These are phyloP conservation scores for Drosophila murphyi DNA, from an alignment of 1,140 invertebrate species.

Conservation along the genomic window DNA sequence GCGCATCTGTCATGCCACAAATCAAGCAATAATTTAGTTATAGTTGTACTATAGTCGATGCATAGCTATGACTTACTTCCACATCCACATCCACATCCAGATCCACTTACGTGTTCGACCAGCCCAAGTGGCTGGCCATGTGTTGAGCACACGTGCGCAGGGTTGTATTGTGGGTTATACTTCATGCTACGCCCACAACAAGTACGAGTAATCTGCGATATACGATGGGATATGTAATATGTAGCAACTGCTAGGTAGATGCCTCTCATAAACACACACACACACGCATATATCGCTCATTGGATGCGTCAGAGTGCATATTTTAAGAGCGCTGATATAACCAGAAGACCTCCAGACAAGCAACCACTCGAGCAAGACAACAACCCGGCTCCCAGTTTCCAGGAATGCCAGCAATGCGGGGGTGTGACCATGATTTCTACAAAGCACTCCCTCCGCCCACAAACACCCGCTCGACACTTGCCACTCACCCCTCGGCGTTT, in stretches of 20 bases:
- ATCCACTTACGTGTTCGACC: conserved; percentile 23
- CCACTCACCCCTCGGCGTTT: not conserved
- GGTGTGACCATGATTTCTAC: conserved; percentile 56
- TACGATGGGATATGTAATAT: conserved; percentile 16
- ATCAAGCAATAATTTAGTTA: conserved; percentile 69
- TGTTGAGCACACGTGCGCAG: conserved; percentile 68
- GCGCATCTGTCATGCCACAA: conserved; percentile 67
- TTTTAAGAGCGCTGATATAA: conserved; percentile 76
- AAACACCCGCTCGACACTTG: not conserved
- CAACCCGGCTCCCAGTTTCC: conserved; percentile 64
- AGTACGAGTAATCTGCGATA: conserved; percentile 59
- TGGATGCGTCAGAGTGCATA: conserved; percentile 77
- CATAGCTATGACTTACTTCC: conserved; percentile 49
- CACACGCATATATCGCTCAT: conserved; percentile 48
- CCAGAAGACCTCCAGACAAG: conserved; percentile 51
- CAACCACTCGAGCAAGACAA: conserved; percentile 48
- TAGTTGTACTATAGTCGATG: conserved; percentile 28
- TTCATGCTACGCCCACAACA: conserved; percentile 73
- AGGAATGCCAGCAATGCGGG: conserved; percentile 71
- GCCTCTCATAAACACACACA: conserved; percentile 1
- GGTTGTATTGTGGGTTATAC: conserved; percentile 33
- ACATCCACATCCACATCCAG: conserved; percentile 32
- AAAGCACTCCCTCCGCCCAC: conserved; percentile 1
- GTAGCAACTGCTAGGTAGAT: conserved; percentile 33
- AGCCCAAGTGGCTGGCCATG: conserved; percentile 48